phyloP scores from a whole-genome alignment of 2,888 invertebrate genomes.

The Prionchulus punctatus region DNA sequence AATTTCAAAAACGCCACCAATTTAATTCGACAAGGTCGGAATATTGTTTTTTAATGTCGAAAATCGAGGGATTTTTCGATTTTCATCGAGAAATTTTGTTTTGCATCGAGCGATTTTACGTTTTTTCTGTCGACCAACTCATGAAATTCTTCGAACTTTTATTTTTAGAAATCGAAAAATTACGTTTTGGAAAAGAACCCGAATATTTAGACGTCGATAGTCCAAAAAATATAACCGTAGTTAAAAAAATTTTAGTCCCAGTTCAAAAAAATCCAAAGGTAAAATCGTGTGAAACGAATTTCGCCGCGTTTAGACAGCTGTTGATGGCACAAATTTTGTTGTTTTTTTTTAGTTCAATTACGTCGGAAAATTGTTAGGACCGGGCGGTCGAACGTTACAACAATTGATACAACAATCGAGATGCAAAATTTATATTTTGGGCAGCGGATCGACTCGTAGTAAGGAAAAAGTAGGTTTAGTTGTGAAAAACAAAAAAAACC shows the following conservation, averaged over 20 bases:
- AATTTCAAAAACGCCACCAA: background rate
- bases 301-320: no score
- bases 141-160: no score
- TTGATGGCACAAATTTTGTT: no score
- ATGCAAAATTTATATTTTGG: constrained; percentile 30
- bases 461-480: constrained; percentile 23
- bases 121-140: no score
- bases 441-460: constrained; percentile 29
- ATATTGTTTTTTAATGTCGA: background rate
- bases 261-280: constrained; percentile 28
- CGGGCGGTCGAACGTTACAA: constrained; percentile 29
- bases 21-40: background rate
- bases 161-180: constrained; percentile 22
- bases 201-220: constrained; percentile 31
- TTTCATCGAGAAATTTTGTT: no score
- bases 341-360: constrained; percentile 29
- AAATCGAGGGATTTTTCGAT: no score
- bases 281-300: constrained; percentile 2
- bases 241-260: constrained; percentile 28
- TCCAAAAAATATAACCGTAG: constrained; percentile 26
- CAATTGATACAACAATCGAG: constrained; percentile 25
- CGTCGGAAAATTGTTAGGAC: constrained; percentile 31
- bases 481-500: background rate
- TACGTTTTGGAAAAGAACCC: constrained; percentile 27
- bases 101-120: no score